Conservation (phyloP, 2,888 invertebrate genomes). For the Acronicta psi region DNA sequence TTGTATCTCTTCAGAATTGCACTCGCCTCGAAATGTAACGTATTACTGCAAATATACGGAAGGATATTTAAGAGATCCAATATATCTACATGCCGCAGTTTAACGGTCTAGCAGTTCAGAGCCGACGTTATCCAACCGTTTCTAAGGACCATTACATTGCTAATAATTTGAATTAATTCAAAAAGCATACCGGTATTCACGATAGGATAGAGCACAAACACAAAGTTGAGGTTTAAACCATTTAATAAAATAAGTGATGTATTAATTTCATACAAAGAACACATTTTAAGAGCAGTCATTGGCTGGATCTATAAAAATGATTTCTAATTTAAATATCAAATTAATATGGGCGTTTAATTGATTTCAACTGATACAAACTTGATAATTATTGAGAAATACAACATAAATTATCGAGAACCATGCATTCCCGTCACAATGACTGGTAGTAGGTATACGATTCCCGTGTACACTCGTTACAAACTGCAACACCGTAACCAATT, state of each 20-base stretch:
- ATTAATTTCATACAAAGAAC: conserved; percentile 85
- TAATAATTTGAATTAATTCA: conserved; percentile 45
- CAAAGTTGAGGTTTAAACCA: conserved; percentile 77
- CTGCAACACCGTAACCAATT: conserved; percentile 56
- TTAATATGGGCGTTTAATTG: conserved; percentile 35
- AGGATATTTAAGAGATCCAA: conserved; percentile 51
- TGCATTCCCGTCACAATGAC: conserved; percentile 25
- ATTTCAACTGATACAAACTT: conserved; percentile 37
- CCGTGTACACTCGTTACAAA: conserved; percentile 45
- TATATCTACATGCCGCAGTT: conserved; percentile 53
- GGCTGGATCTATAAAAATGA: conserved; percentile 69
- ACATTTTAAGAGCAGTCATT: conserved; percentile 85
- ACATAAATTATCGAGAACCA: conserved; percentile 62
- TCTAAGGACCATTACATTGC: conserved; percentile 34
- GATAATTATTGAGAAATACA: conserved; percentile 58
- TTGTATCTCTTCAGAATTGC: conserved; percentile 70
- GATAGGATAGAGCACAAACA: conserved; percentile 39
- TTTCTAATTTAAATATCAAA: conserved; percentile 57
- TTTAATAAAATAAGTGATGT: conserved; percentile 89
- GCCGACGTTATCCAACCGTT: conserved; percentile 36
- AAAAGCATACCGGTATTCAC: conserved; percentile 12
- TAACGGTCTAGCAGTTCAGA: conserved; percentile 27
- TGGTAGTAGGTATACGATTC: conserved; percentile 31
- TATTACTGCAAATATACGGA: conserved; percentile 57
- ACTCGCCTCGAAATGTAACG: conserved; percentile 57